Base-by-base conservation (phyloP, 2,113 vertebrate genomes). In the Chitala chitala region DNA sequence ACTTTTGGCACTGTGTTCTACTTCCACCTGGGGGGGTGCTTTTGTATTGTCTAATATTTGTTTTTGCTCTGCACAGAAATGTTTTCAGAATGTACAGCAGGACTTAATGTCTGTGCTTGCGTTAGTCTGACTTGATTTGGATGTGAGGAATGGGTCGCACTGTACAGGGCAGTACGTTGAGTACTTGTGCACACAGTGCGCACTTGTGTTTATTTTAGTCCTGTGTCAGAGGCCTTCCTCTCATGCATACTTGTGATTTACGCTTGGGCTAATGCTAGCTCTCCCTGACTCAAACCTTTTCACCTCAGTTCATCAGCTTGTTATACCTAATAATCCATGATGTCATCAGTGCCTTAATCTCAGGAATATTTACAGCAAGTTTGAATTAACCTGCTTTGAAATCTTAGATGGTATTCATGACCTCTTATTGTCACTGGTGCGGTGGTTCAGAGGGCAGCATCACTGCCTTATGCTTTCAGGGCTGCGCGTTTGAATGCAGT, bases 221-320 rank as follows among this genome's bases (percentile, higher is more conserved):
- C n/a, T n/a, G n/a, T n/a, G n/a, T n/a, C n/a, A n/a, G n/a, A n/a
- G n/a, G n/a, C n/a, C n/a, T n/a, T n/a, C n/a, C n/a, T n/a, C n/a
- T n/a, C n/a, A n/a, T n/a, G n/a, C n/a, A n/a, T n/a, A n/a, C n/a
- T n/a, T n/a, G n/a, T n/a, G n/a, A n/a, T n/a, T n/a, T n/a, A n/a
- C n/a, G n/a, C n/a, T n/a, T 66, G 38, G 20, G 61, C 13, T 3
- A 15, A 40, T 42, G 17, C 10, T 42, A 22, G 10, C 58, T 15
- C 6, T 66, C 44, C n/a, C n/a, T 44, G 7, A 20, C 38, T 42
- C 38, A 66, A 9, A 44, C 26, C 58, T 63, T 38, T 26, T 38
- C 58, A 73, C 72, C 46, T 64, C 46, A 33, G 31, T 71, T 56
- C 33, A 20, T 71, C 40, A 5, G 24, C 51, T 36, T 71, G 53